A percentile compares a stretch with the other conserved stretches of the same genome.
phyloP scores from a whole-genome alignment of 1,140 invertebrate genomes.

The Drosophila virilis region DNA sequence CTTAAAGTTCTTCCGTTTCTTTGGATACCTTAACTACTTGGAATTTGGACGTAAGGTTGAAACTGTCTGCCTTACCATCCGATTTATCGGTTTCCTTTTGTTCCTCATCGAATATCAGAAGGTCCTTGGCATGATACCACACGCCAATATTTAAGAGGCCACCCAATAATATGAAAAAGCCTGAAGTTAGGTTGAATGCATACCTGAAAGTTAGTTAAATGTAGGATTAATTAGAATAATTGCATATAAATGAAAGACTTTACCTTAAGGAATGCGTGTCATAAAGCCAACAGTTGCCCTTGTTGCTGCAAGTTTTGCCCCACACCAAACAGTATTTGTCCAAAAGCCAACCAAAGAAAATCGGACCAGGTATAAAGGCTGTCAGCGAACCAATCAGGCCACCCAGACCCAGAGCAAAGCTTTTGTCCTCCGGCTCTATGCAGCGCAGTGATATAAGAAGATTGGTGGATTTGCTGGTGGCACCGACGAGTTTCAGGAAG shows the following conservation, averaged over 20 bases:
- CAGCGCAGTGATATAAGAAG: conserved; percentile 88
- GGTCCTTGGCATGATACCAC: conserved; percentile 88
- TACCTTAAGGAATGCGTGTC: conserved; percentile 87
- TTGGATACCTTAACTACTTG: background rate
- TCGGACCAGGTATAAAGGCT: conserved; percentile 89
- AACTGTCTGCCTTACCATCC: conserved; percentile 5
- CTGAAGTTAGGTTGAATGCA: conserved; percentile 87
- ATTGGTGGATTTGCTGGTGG: conserved; percentile 88
- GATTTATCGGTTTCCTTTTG: conserved; percentile 50
- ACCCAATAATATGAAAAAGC: conserved; percentile 87
- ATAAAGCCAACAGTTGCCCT: conserved; percentile 90
- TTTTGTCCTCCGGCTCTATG: conserved; percentile 89
- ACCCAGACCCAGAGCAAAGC: conserved; percentile 88
- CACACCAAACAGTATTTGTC: conserved; percentile 89
- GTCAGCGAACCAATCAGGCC: conserved; percentile 88
- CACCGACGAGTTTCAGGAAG: conserved; percentile 87
- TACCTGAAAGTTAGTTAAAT: conserved; percentile 72
- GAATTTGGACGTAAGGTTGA: background rate
- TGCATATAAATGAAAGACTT: background rate
- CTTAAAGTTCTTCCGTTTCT: background rate
- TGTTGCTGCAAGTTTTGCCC: conserved; percentile 89
- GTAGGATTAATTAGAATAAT: too few relatives aligned
- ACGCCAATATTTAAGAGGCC: conserved; percentile 87
- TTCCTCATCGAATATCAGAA: conserved; percentile 89
- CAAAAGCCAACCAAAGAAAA: conserved; percentile 89